Conservation (phyloP, 2,888 invertebrate species). For the Coleophora flavipennella region DNA sequence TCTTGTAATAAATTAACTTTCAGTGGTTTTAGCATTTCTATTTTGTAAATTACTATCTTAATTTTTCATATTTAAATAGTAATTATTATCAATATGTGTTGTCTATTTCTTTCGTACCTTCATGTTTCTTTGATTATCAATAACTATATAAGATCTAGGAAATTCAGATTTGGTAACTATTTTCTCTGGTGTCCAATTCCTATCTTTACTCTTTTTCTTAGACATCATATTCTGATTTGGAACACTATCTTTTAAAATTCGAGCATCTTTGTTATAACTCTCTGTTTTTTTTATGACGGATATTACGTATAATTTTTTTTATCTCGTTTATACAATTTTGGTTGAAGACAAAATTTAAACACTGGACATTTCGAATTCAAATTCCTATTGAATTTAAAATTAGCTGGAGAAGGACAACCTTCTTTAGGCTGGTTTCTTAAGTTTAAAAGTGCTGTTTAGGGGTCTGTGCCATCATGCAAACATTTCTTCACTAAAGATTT, state of each 20-base stretch:
- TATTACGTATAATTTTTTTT: neutral
- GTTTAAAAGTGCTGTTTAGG: constrained; percentile 1
- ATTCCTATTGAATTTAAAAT: constrained; percentile 2
- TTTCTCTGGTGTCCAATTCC: neutral
- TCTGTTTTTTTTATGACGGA: neutral
- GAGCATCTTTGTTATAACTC: neutral
- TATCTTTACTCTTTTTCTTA: neutral
- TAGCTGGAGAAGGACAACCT: constrained; percentile 1
- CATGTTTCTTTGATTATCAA: too few species aligned
- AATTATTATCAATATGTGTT: too few species aligned
- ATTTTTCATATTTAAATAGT: too few species aligned
- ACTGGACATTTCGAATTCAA: constrained; percentile 2
- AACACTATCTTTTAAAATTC: neutral
- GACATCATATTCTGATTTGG: neutral
- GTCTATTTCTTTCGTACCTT: too few species aligned
- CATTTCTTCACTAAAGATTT: constrained; percentile 4
- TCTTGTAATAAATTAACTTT: too few species aligned
- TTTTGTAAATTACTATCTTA: too few species aligned
- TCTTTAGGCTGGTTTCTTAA: neutral
- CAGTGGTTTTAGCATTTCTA: too few species aligned
- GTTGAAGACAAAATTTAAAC: constrained; percentile 1
- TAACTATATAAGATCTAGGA: too few species aligned
- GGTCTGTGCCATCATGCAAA: neutral
- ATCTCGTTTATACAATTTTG: neutral
- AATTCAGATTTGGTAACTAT: neutral